Conservation (phyloP, 2,888 invertebrate genomes). For the Nesidiocoris tenuis region DNA sequence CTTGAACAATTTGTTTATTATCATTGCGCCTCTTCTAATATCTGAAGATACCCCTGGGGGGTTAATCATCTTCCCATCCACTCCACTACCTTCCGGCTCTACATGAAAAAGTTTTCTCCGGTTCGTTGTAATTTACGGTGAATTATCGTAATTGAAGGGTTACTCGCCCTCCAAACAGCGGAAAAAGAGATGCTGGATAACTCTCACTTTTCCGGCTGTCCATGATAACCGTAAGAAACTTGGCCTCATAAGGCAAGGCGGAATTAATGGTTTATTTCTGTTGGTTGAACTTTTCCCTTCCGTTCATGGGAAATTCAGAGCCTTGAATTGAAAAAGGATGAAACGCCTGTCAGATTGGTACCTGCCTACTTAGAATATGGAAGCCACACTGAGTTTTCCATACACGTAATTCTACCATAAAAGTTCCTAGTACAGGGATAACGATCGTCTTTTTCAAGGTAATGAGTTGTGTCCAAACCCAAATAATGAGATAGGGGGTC, state of each 20-base stretch:
- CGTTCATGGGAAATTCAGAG: too few relatives aligned
- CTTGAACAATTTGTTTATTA: background rate
- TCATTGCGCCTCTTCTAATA: background rate
- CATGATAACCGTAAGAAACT: background rate
- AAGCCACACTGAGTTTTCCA: too few relatives aligned
- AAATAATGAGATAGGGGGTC: too few relatives aligned
- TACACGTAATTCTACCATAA: too few relatives aligned
- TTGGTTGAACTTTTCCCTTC: background rate
- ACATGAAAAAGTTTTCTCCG: background rate
- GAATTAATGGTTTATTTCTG: background rate
- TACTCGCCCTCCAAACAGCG: background rate
- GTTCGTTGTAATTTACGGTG: slow-evolving; percentile 12
- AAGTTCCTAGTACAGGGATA: too few relatives aligned
- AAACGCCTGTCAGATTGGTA: too few relatives aligned
- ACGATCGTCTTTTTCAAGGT: too few relatives aligned
- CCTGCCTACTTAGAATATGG: too few relatives aligned
- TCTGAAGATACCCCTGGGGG: background rate
- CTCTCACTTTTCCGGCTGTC: background rate
- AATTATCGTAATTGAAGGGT: slow-evolving; percentile 22
- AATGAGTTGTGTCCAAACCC: too few relatives aligned
- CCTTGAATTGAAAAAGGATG: too few relatives aligned
- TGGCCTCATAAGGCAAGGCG: background rate
- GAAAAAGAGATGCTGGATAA: background rate
- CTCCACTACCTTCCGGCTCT: background rate
- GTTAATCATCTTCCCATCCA: background rate